Base-by-base conservation (phyloP, 1,140 invertebrate genomes). In the Drosophila chauvacae region DNA sequence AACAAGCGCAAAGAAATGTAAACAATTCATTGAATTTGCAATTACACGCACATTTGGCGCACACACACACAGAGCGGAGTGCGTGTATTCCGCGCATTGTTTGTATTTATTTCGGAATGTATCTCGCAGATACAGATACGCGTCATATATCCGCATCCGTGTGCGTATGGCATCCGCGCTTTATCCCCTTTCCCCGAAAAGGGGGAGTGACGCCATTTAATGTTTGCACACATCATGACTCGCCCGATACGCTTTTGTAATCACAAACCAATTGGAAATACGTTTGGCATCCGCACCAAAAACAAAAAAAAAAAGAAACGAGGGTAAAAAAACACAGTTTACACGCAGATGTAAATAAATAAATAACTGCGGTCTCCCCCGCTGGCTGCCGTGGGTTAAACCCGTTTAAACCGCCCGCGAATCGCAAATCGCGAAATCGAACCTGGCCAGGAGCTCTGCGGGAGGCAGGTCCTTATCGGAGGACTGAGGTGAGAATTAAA, bases 11-110 rank as follows among this genome's bases (percentile, higher is more conserved):
- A 85, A 90, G 85, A 90, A 90, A 90, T 90, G 85, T 90, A 91
- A 91, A 91, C 88, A 91, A 84, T 91, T 88, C 87, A 91, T 91
- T 91, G 87, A 91, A 91, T 91, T 91, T 84, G 87, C 88, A 91
- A 91, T 91, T 91, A 91, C 88, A 91, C 88, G 88, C 86, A 86
- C 87, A 90, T 88, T 88, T 90, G 85, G 58, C 84, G 61, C 80
- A 88, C 77, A 83, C 77, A 70, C 65, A 60, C 44, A 20, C 55
- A 41, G 20, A 28, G 63, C 64, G 59, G 70, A 37, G 51, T 81
- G 85, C 85, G 85, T 90, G 85, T 90, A 84, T 84, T 90, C 77
- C 69, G 88, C 72, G 85, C 65, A 60, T 68, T 86, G 53, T 77
- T 61, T 75, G 77, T 84, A 80, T 90, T 73, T 90, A 80, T 84